A percentile compares a stretch with the other conserved stretches of the same genome.
Conservation (phyloP, 2,113 vertebrate species). For the Carassius carassius region DNA sequence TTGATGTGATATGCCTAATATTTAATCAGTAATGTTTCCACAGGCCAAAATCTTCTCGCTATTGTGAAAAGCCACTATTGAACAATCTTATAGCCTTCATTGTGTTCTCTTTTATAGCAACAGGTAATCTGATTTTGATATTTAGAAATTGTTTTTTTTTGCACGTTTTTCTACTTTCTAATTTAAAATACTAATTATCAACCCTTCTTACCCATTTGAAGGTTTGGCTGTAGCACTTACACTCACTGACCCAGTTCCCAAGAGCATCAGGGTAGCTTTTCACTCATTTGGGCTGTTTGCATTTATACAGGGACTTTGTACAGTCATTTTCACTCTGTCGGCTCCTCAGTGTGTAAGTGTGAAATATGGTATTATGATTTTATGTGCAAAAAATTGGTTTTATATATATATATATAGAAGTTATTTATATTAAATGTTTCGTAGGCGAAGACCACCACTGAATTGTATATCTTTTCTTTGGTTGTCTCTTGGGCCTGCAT, state of each 20-base stretch:
- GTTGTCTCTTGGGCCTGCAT: conserved; percentile 65
- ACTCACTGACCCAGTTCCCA: conserved; percentile 69
- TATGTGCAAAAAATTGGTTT: background rate
- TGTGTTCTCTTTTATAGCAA: conserved; percentile 70
- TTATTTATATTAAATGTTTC: background rate
- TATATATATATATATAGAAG: background rate
- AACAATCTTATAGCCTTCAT: conserved; percentile 72
- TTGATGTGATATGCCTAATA: background rate
- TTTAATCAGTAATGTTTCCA: conserved; percentile 8
- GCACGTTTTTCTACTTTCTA: no score
- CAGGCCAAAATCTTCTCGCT: conserved; percentile 74
- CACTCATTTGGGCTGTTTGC: conserved; percentile 76
- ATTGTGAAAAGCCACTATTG: conserved; percentile 74
- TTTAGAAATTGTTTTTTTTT: background rate
- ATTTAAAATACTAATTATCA: background rate
- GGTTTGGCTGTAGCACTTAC: conserved; percentile 77
- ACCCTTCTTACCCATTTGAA: conserved; percentile 52
- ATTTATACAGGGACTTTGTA: conserved; percentile 75
- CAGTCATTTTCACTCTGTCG: conserved; percentile 70
- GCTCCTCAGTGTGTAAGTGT: conserved; percentile 77
- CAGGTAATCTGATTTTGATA: conserved; percentile 60
- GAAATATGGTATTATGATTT: background rate
- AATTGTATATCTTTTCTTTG: conserved; percentile 74
- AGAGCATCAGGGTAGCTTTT: conserved; percentile 66
- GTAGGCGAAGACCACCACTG: conserved; percentile 73